Evolutionary conservation across 2,113 vertebrate species (phyloP), one percentile per base, ranked within the genome.

Genomic region (Gallinago jamesoni): DNA sequence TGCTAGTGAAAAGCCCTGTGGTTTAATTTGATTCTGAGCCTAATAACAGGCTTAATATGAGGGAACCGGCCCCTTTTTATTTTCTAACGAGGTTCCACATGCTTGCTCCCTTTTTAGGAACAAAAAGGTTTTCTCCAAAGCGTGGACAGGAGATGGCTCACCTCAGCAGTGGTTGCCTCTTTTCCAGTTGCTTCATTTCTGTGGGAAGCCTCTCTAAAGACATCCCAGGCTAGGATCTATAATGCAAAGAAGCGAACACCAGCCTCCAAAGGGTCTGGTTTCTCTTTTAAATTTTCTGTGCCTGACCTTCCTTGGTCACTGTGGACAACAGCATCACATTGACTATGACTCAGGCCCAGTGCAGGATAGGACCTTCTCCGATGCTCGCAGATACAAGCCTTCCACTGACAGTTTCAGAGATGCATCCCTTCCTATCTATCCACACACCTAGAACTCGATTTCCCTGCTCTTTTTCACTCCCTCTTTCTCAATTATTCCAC

Each of bases 11-110:
- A 98, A 98, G 97, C 97, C 98, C 97, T 97, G 97, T 97, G 96
- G 97, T 98, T 98, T 98, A 98, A 98, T 98, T 98, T 98, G 98
- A 98, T 98, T 98, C 97, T 87, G 96, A 97, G 97, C 96, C 98
- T 98, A 98, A 98, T 98, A 98, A 98, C 97, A 97, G 97, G 95
- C 97, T 97, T 98, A 96, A 98, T 97, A 98, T 91, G 97, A 98
- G 95, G 97, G 97, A 98, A 98, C 96, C 96, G 97, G 93, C 96
- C 97, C 96, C 94, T 97, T 98, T 87, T 97, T 97, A 97, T 98
- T 97, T 97, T 97, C 94, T 94, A 93, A 84, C 9, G 28, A 97
- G 97, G 95, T 93, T 88, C 84, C 91, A 96, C 93, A 87, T 95
- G 94, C 92, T 96, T 87, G 22, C 91, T 97, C 96, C 92, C 89